Percentiles rank a stretch among this genome's conserved stretches.
These are phyloP conservation scores for Nephrocerus scutellatus DNA, from an alignment of 2,888 invertebrate genomes.

Conservation along the genomic window DNA sequence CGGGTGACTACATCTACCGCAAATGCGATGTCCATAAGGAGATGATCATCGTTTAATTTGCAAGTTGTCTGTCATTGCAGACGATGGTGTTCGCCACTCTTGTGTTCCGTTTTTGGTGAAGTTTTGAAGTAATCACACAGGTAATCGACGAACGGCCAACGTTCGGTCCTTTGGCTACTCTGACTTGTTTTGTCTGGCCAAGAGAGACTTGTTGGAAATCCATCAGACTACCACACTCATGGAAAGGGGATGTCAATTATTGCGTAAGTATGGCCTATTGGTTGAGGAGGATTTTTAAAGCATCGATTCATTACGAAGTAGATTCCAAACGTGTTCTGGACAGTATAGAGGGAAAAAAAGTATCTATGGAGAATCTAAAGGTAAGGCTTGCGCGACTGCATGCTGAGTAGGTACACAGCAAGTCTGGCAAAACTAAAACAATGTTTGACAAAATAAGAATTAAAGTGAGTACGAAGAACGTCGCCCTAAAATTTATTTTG, in stretches of 20 bases:
- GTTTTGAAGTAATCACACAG: constrained; percentile 91
- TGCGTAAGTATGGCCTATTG: constrained; percentile 80
- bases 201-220: constrained; percentile 87
- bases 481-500: too few relatives aligned
- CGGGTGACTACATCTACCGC: constrained; percentile 91
- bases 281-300: constrained; percentile 72
- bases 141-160: constrained; percentile 90
- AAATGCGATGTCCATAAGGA: constrained; percentile 97
- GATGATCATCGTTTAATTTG: constrained; percentile 98
- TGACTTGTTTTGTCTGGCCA: constrained; percentile 89
- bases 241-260: constrained; percentile 77
- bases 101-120: constrained; percentile 93
- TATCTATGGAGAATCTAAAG: constrained; percentile 67
- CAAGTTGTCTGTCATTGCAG: constrained; percentile 80
- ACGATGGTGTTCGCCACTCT: constrained; percentile 86
- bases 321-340: constrained; percentile 53
- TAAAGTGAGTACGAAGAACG: constrained; percentile 50
- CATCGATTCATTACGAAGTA: too few relatives aligned
- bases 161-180: constrained; percentile 88
- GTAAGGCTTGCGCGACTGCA: constrained; percentile 72
- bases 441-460: constrained; percentile 64
- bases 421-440: constrained; percentile 80
- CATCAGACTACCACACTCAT: constrained; percentile 75
- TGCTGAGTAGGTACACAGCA: constrained; percentile 71
- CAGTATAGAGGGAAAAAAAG: constrained; percentile 69